Percentiles rank a stretch among this genome's conserved stretches.
Evolutionary conservation across 2,113 vertebrate species (phyloP).

Genomic region (Myodes glareolus): DNA sequence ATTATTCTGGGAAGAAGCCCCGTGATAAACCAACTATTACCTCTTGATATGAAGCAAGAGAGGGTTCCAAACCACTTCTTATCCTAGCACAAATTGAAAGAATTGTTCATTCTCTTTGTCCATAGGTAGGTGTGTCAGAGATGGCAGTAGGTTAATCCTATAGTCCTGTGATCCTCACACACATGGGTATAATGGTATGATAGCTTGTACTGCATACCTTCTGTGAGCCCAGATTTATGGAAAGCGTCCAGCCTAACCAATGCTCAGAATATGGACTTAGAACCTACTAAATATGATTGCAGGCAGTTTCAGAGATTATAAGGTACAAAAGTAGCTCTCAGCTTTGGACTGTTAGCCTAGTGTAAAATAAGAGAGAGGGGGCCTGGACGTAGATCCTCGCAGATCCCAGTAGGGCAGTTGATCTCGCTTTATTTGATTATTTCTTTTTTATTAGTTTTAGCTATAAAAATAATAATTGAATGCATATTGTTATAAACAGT

Average conservation of each 20-base stretch:
- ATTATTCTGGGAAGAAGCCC: neutral
- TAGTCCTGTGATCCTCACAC: neutral
- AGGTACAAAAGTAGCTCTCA: neutral
- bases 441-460: conserved; percentile 25
- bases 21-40: neutral
- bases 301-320: neutral
- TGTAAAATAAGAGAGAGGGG: neutral
- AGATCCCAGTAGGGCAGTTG: neutral
- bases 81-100: neutral
- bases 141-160: neutral
- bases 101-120: conserved; percentile 26
- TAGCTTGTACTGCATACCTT: neutral
- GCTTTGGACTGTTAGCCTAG: neutral
- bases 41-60: neutral
- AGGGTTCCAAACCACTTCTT: neutral
- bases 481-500: neutral
- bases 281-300: neutral
- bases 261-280: neutral
- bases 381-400: neutral
- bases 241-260: neutral
- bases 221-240: neutral
- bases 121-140: neutral
- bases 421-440: neutral
- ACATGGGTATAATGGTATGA: neutral
- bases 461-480: conserved; percentile 29